A percentile compares a stretch with the other conserved stretches of the same genome.
phyloP scores from a whole-genome alignment of 2,113 vertebrate species.

The Argyrosomus japonicus region DNA sequence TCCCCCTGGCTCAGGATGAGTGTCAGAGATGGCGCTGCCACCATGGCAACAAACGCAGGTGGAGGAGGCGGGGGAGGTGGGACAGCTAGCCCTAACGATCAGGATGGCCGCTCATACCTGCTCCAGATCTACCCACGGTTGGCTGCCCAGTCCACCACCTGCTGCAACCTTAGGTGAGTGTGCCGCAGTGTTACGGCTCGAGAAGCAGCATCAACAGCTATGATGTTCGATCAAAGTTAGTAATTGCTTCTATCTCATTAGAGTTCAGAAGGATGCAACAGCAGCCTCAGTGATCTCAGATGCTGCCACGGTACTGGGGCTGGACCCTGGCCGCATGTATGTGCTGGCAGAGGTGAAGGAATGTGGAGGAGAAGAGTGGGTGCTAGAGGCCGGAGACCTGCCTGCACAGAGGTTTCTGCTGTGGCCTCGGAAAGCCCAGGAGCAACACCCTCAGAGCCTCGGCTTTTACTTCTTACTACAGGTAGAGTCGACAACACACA shows the following conservation, averaged over 20 bases:
- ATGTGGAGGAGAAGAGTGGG: conserved; percentile 96
- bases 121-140: conserved; percentile 94
- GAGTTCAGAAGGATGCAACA: conserved; percentile 91
- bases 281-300: conserved; percentile 91
- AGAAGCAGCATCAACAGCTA: neutral
- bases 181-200: neutral
- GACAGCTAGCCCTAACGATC: conserved; percentile 82
- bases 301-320: conserved; percentile 82
- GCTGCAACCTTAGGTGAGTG: conserved; percentile 85
- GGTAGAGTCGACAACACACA: conserved; percentile 44
- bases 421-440: conserved; percentile 96
- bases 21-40: conserved; percentile 89
- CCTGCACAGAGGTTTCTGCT: conserved; percentile 94
- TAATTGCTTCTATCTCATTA: conserved; percentile 62
- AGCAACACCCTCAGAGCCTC: conserved; percentile 88
- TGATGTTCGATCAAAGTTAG: neutral
- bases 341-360: conserved; percentile 97
- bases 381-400: conserved; percentile 91
- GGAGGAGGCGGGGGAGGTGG: conserved; percentile 74
- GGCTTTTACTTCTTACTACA: conserved; percentile 97
- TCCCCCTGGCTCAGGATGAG: conserved; percentile 92
- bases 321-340: conserved; percentile 88
- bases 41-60: conserved; percentile 74
- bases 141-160: conserved; percentile 81
- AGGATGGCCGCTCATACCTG: conserved; percentile 86